Conservation (phyloP, 2,888 invertebrate genomes). For the Cancer borealis region DNA sequence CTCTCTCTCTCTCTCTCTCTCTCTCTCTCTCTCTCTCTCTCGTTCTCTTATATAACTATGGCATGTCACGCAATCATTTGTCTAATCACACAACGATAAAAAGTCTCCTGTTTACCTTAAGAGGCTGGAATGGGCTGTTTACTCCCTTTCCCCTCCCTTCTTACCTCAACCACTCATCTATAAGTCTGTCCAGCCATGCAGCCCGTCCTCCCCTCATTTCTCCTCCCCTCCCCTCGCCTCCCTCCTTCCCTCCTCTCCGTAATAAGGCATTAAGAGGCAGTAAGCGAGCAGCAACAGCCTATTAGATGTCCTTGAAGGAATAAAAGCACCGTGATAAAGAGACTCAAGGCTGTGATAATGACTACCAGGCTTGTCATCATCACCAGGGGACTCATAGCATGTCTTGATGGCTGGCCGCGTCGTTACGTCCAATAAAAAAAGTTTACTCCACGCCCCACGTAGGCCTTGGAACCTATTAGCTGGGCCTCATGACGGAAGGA, state of each 20-base stretch:
- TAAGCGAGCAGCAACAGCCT: conserved; percentile 46
- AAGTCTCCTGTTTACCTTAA: background rate
- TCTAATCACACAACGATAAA: background rate
- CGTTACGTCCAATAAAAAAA: background rate
- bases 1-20: conserved; percentile 27
- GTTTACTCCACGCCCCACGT: background rate
- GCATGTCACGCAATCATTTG: background rate
- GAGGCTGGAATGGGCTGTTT: background rate
- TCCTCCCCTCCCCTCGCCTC: background rate
- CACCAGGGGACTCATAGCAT: background rate
- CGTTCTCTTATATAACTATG: background rate
- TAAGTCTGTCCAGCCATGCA: background rate
- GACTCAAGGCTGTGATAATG: conserved; percentile 39
- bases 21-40: conserved; percentile 17
- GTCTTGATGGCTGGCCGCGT: background rate
- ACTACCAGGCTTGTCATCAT: conserved; percentile 23
- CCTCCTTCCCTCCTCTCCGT: background rate
- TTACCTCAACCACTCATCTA: background rate
- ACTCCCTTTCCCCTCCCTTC: background rate
- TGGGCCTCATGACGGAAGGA: background rate
- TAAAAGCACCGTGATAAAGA: conserved; percentile 23
- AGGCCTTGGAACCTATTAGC: conserved; percentile 4
- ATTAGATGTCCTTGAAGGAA: conserved; percentile 46
- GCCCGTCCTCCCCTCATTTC: background rate
- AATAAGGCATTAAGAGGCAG: conserved; percentile 52